Percentiles rank a stretch among this genome's conserved stretches.
phyloP scores from a whole-genome alignment of 2,888 invertebrate species.

The Ernsta delagoae region DNA sequence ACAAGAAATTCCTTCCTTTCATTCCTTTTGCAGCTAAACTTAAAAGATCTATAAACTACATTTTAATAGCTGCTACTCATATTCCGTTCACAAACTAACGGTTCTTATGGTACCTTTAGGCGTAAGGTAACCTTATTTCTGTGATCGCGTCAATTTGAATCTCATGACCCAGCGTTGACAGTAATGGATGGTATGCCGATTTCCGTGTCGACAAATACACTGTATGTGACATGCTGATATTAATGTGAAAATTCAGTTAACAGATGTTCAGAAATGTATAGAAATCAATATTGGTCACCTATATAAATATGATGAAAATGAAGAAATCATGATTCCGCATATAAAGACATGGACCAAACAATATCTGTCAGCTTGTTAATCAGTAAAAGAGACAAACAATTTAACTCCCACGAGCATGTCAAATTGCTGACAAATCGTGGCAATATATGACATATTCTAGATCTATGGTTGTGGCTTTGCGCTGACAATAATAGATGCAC shows the following conservation, averaged over 20 bases:
- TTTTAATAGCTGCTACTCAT: not conserved
- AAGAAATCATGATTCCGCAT: too few species aligned
- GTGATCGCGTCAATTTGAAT: not conserved
- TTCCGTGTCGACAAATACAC: constrained; percentile 51
- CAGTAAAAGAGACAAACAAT: too few species aligned
- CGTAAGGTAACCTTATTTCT: not conserved
- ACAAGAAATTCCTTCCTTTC: too few species aligned
- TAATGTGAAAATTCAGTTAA: not conserved
- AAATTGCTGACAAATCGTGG: constrained; percentile 7
- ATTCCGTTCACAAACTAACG: not conserved
- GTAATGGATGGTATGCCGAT: constrained; percentile 64
- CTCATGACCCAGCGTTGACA: constrained; percentile 51
- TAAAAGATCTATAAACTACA: too few species aligned
- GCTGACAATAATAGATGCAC: not conserved
- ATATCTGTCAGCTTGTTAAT: too few species aligned
- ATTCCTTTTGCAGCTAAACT: too few species aligned
- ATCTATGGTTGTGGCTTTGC: not conserved
- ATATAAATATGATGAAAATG: too few species aligned
- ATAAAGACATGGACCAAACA: too few species aligned
- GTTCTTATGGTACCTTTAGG: not conserved
- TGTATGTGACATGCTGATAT: constrained; percentile 12
- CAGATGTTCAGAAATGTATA: too few species aligned
- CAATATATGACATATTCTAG: too few species aligned
- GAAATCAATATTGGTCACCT: too few species aligned
- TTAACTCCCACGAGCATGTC: not conserved